A percentile compares a stretch with the other conserved stretches of the same genome.
Evolutionary conservation across 2,888 invertebrate species (phyloP).

Genomic region (Trichogramma evanescens): DNA sequence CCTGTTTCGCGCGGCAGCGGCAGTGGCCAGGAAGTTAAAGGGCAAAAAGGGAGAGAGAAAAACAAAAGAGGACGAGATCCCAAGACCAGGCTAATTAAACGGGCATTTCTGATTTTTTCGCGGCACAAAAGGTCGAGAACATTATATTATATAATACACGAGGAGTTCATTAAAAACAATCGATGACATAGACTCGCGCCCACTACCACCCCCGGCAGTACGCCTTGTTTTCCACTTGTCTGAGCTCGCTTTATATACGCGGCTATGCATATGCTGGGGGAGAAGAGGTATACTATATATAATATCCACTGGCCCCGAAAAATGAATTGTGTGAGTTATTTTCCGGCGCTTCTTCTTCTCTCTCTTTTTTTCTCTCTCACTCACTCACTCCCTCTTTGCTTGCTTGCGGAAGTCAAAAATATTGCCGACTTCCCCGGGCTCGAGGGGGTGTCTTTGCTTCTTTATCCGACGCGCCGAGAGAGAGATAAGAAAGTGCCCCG

Average conservation of each 20-base stretch:
- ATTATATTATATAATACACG: slow-evolving; percentile 1
- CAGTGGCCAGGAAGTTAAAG: too few relatives aligned
- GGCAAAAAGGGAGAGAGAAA: slow-evolving; percentile 24
- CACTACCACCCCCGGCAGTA: too few relatives aligned
- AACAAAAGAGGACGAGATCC: slow-evolving; percentile 5
- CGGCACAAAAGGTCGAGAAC: slow-evolving; percentile 5
- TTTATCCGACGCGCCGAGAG: slow-evolving; percentile 22
- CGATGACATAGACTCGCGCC: too few relatives aligned
- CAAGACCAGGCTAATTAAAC: slow-evolving; percentile 41
- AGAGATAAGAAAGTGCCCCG: slow-evolving; percentile 42
- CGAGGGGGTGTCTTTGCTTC: slow-evolving; percentile 16
- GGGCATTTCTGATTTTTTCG: slow-evolving; percentile 23
- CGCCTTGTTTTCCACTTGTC: slow-evolving; percentile 11
- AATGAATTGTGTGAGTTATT: too few relatives aligned
- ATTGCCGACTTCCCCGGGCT: slow-evolving; percentile 39
- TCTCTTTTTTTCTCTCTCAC: slow-evolving; percentile 13
- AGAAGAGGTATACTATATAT: too few relatives aligned
- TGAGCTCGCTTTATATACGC: slow-evolving; percentile 14
- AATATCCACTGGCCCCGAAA: too few relatives aligned
- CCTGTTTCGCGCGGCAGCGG: too few relatives aligned
- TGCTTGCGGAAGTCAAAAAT: slow-evolving; percentile 41
- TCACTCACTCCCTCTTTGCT: slow-evolving; percentile 17
- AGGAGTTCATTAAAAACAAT: not conserved
- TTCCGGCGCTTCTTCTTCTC: slow-evolving; percentile 27
- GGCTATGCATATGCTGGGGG: not conserved